Conservation (phyloP, 1,140 invertebrate genomes). For the Ostrea edulis region DNA sequence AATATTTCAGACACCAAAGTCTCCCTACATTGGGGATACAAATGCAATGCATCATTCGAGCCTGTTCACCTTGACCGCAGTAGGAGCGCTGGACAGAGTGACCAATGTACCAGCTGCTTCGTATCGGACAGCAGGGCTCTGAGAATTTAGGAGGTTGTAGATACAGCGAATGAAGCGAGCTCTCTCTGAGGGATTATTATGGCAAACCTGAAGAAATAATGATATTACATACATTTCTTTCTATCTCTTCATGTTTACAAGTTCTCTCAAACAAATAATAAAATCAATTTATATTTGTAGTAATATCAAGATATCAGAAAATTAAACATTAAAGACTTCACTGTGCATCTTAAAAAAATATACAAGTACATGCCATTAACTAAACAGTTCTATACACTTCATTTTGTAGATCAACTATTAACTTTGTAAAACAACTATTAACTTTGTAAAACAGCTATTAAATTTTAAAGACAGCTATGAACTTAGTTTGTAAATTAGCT, state of each 20-base stretch:
- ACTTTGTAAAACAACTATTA: too few relatives aligned
- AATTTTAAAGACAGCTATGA: too few relatives aligned
- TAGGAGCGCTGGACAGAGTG: conserved; percentile 97
- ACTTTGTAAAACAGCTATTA: too few relatives aligned
- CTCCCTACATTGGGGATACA: background rate
- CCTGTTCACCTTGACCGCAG: conserved; percentile 92
- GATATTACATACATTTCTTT: background rate
- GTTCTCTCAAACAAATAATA: too few relatives aligned
- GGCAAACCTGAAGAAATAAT: conserved; percentile 88
- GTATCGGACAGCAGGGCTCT: conserved; percentile 97
- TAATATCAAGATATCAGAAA: too few relatives aligned
- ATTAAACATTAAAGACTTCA: too few relatives aligned
- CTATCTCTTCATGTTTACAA: background rate
- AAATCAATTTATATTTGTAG: too few relatives aligned
- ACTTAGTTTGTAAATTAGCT: too few relatives aligned
- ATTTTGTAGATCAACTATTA: too few relatives aligned
- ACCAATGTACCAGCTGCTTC: conserved; percentile 99
- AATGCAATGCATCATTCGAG: background rate
- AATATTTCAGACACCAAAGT: background rate
- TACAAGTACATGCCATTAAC: background rate
- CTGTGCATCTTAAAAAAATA: too few relatives aligned
- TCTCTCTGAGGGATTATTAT: conserved; percentile 97
- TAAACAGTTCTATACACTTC: too few relatives aligned
- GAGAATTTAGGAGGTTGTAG: conserved; percentile 97
- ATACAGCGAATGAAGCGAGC: conserved; percentile 98